A percentile compares a stretch with the other conserved stretches of the same genome.
phyloP scores from a whole-genome alignment of 1,140 invertebrate genomes.

The Nylanderia fulva region DNA sequence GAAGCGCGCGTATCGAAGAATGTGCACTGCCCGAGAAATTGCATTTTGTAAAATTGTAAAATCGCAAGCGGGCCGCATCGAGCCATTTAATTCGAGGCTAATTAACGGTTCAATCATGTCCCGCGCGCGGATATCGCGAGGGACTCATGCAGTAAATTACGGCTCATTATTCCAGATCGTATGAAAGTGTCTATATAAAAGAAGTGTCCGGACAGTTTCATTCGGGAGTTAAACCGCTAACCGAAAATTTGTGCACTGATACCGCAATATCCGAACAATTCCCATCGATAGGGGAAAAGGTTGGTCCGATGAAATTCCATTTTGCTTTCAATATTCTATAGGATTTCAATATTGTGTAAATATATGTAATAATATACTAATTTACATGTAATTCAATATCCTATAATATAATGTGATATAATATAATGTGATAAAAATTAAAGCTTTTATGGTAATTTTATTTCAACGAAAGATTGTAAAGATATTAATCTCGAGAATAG shows the following conservation, averaged over 20 bases:
- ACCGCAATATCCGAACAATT: slow-evolving; percentile 15
- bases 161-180: slow-evolving; percentile 44
- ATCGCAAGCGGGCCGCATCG: slow-evolving; percentile 36
- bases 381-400: not conserved
- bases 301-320: not conserved
- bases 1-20: slow-evolving; percentile 47
- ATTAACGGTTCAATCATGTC: slow-evolving; percentile 57
- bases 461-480: not conserved
- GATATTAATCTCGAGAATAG: not conserved
- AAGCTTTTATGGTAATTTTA: not conserved
- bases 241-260: slow-evolving; percentile 38
- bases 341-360: not conserved
- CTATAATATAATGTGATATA: not conserved
- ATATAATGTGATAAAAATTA: not conserved
- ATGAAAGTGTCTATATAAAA: slow-evolving; percentile 23
- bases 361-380: not conserved
- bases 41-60: slow-evolving; percentile 54
- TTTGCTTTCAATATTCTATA: not conserved
- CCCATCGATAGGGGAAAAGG: not conserved
- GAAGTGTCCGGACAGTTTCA: slow-evolving; percentile 27
- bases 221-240: slow-evolving; percentile 38
- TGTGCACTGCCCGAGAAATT: slow-evolving; percentile 49
- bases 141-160: slow-evolving; percentile 47
- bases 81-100: slow-evolving; percentile 52
- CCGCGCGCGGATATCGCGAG: slow-evolving; percentile 33